phyloP scores from a whole-genome alignment of 1,140 invertebrate genomes.

The Drosophila nebulosa region DNA sequence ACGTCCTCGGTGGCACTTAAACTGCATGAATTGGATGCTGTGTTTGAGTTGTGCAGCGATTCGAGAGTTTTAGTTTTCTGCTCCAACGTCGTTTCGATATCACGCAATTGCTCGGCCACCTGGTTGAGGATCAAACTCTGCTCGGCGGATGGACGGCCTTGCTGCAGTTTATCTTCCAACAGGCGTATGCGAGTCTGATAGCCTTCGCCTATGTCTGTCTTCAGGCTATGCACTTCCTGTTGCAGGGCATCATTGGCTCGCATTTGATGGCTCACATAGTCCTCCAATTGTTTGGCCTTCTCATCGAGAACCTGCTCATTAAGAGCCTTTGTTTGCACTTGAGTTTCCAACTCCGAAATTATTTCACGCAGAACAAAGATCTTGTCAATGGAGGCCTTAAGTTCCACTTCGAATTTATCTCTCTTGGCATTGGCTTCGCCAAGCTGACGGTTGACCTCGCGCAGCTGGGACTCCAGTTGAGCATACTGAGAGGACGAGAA shows the following conservation, averaged over 20 bases:
- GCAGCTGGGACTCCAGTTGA: slow-evolving; percentile 86
- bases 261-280: slow-evolving; percentile 82
- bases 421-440: slow-evolving; percentile 84
- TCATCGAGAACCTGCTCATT: slow-evolving; percentile 74
- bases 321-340: slow-evolving; percentile 85
- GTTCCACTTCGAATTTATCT: slow-evolving; percentile 84
- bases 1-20: slow-evolving; percentile 90
- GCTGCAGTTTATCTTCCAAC: slow-evolving; percentile 84
- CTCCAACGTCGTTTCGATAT: slow-evolving; percentile 84
- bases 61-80: slow-evolving; percentile 87
- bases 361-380: slow-evolving; percentile 88
- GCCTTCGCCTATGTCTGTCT: slow-evolving; percentile 81
- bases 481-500: slow-evolving; percentile 83
- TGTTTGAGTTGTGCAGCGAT: slow-evolving; percentile 84
- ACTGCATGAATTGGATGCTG: slow-evolving; percentile 82
- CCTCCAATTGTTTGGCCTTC: slow-evolving; percentile 79
- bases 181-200: slow-evolving; percentile 82
- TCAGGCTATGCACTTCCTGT: slow-evolving; percentile 82
- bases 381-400: slow-evolving; percentile 87
- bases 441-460: slow-evolving; percentile 85
- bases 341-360: slow-evolving; percentile 87
- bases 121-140: slow-evolving; percentile 73
- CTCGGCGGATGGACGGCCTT: slow-evolving; percentile 83
- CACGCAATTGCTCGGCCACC: slow-evolving; percentile 81
- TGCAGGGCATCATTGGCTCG: slow-evolving; percentile 83